Base-by-base conservation (phyloP, 2,797 vertebrate genomes). In the Danio albolineatus region DNA sequence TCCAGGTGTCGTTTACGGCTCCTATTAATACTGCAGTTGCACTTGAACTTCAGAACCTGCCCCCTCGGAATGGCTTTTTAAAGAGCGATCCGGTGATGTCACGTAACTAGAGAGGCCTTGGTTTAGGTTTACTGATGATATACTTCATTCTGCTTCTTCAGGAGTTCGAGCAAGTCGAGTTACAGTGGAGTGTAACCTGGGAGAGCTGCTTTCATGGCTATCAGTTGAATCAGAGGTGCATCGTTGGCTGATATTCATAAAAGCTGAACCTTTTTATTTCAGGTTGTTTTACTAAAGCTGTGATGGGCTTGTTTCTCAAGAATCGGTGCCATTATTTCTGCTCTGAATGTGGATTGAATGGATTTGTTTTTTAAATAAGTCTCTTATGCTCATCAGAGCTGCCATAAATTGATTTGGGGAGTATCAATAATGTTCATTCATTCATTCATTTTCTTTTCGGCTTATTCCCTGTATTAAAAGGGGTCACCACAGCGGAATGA, bases 1-100 rank as follows among this genome's bases (percentile, higher is more conserved):
- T 88, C 85, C 85, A 89, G 87, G 88, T 88, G 86, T 89, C 88
- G 61, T 76, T 83, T 84, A 81, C 81, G 71, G 80, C 79, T 82
- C 86, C 91, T 93, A 92, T 92, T 93, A 87, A 89, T 92, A 89
- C 87, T 80, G 72, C 72, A 53, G 38, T 78, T 87, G 86, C 89
- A 92, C 89, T 81, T 84, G 89, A 78, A 91, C 89, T 87, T 86
- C 83, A 80, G 87, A 86, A 89, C 86, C 61, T 73, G 65, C 76
- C 82, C 78, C 49, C 67, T 73, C 64, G 54, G 54, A 76, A 60
- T 60, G n/a, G 60, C 84, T 82, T 84, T 86, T 88, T 90, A 74
- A 89, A 90, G 86, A 61, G 85, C 89, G 79, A 84, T 65, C 49
- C 81, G 82, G 62, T 86, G 85, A 83, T 83, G 84, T 85, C 82